A percentile compares a stretch with the other conserved stretches of the same genome.
These are phyloP conservation scores for Cassiopea andromeda DNA, from an alignment of 30 jellyfish, hydroid and myxozoan genomes.

Conservation along the genomic window DNA sequence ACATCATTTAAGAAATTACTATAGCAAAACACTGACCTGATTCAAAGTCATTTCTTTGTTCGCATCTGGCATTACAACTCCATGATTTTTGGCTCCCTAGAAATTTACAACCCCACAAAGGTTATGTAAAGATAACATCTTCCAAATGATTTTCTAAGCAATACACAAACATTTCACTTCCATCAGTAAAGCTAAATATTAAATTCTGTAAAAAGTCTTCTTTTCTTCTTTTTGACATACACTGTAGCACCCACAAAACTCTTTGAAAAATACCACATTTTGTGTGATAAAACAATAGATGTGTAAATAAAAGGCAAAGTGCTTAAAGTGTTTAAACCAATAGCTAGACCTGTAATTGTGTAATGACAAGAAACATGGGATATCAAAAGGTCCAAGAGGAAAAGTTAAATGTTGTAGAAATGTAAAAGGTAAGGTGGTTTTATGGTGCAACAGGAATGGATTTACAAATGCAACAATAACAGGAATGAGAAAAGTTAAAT, in stretches of 20 bases:
- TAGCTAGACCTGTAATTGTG: not conserved
- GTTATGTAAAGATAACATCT: not conserved
- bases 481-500: too few species aligned
- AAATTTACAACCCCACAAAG: not conserved
- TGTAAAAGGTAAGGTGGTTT: not conserved
- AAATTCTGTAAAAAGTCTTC: too few species aligned
- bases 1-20: not conserved
- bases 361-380: not conserved
- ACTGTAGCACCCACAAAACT: not conserved
- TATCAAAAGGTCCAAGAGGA: not conserved
- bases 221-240: too few species aligned
- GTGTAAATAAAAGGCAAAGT: not conserved
- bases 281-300: not conserved
- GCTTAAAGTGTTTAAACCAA: not conserved
- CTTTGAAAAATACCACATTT: not conserved
- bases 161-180: too few species aligned
- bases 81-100: slow-evolving; percentile 96
- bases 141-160: not conserved
- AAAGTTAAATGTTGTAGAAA: not conserved
- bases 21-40: slow-evolving; percentile 41
- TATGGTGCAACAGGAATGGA: not conserved
- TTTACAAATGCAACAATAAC: not conserved
- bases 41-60: slow-evolving; percentile 92
- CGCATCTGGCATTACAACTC: slow-evolving; percentile 96
- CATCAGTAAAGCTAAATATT: too few species aligned